phyloP scores from a whole-genome alignment of 2,113 vertebrate genomes.

The Sapajus apella region DNA sequence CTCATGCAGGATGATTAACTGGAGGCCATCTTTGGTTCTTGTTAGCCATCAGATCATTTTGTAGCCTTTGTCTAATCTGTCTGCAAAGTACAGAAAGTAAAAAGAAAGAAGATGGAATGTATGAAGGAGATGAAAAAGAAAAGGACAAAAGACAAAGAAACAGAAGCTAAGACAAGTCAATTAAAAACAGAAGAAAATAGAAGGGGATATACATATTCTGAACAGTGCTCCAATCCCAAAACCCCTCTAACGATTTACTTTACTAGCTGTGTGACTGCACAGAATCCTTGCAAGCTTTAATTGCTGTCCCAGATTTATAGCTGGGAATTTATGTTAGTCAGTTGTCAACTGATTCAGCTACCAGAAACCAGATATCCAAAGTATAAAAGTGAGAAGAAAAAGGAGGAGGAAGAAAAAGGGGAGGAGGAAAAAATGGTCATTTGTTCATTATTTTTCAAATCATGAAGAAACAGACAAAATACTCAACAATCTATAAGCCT shows the following conservation, averaged over 20 bases:
- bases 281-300: not conserved
- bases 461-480: not conserved
- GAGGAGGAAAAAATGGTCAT: not conserved
- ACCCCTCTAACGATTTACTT: too few species aligned
- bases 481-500: not conserved
- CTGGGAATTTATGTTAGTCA: not conserved
- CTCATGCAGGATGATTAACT: too few species aligned
- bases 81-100: not conserved
- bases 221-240: not conserved
- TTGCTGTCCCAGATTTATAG: not conserved
- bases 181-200: not conserved
- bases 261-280: not conserved
- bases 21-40: too few species aligned
- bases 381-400: not conserved
- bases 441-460: not conserved
- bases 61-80: not conserved
- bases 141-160: not conserved
- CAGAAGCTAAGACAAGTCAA: not conserved
- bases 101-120: not conserved
- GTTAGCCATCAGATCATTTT: too few species aligned
- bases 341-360: not conserved
- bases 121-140: not conserved
- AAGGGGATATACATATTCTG: fast-evolving
- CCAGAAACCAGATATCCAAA: not conserved
- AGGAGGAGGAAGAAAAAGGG: not conserved